Conservation (phyloP, 2,888 invertebrate species). For the Eupithecia insigniata region DNA sequence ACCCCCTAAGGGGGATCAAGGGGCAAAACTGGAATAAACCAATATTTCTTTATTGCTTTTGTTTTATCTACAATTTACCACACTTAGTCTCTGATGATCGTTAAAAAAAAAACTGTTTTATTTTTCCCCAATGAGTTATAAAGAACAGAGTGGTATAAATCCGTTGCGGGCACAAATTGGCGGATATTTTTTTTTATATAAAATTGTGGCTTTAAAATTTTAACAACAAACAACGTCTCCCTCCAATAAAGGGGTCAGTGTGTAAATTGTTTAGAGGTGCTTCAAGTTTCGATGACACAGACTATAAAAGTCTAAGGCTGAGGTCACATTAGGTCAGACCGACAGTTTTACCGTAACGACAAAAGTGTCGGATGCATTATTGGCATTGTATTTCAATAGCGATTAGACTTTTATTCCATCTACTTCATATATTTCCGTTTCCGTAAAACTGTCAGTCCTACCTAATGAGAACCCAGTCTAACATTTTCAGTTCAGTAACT, state of each 20-base stretch:
- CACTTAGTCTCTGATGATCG: no score
- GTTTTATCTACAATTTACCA: background rate
- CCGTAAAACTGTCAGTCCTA: no score
- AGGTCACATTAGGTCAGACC: no score
- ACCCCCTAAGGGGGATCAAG: no score
- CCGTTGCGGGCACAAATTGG: background rate
- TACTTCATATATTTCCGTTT: no score
- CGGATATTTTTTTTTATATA: background rate
- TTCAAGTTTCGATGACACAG: constrained; percentile 27
- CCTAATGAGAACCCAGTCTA: background rate
- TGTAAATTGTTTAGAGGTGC: constrained; percentile 53
- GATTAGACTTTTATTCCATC: no score
- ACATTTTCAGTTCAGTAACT: background rate
- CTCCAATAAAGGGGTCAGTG: constrained; percentile 34
- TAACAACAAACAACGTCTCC: constrained; percentile 47
- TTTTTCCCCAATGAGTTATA: background rate
- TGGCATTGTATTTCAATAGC: no score
- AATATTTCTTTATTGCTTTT: no score
- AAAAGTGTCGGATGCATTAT: no score
- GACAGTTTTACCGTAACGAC: no score
- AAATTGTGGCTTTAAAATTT: constrained; percentile 51
- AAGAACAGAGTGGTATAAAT: background rate
- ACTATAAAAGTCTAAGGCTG: background rate
- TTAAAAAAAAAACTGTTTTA: no score
- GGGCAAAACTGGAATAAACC: no score